Evolutionary conservation across 2,113 vertebrate genomes (phyloP).

Genomic region (Capricornis sumatraensis): DNA sequence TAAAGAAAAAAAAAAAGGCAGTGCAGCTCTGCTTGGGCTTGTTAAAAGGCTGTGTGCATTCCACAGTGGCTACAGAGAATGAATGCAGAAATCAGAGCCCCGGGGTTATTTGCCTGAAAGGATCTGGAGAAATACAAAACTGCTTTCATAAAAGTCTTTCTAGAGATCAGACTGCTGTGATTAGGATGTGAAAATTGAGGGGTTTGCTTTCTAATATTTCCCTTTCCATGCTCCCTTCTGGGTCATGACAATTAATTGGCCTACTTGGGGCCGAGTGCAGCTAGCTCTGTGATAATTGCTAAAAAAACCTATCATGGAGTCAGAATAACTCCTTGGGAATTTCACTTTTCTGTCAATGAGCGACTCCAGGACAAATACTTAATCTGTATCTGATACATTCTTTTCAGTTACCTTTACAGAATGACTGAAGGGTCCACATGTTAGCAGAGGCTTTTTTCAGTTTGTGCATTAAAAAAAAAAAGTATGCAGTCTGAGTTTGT

Average conservation of each 20-base stretch:
- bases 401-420: neutral
- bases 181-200: neutral
- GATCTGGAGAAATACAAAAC: conserved; percentile 33
- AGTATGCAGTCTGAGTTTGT: neutral
- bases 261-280: neutral
- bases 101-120: neutral
- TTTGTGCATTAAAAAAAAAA: neutral
- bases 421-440: neutral
- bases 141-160: neutral
- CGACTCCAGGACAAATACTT: neutral
- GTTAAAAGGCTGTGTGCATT: neutral
- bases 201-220: conserved; percentile 29
- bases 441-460: neutral
- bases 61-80: neutral
- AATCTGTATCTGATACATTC: neutral
- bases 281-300: neutral
- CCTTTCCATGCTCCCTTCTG: neutral
- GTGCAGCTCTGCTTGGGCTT: neutral
- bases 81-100: conserved; percentile 21
- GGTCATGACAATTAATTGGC: neutral
- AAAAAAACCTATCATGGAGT: neutral
- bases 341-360: neutral
- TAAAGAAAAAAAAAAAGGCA: neutral
- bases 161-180: conserved; percentile 8
- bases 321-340: conserved; percentile 13